Base-by-base conservation (phyloP, 2,113 vertebrate genomes). In the Taurulus bubalis region DNA sequence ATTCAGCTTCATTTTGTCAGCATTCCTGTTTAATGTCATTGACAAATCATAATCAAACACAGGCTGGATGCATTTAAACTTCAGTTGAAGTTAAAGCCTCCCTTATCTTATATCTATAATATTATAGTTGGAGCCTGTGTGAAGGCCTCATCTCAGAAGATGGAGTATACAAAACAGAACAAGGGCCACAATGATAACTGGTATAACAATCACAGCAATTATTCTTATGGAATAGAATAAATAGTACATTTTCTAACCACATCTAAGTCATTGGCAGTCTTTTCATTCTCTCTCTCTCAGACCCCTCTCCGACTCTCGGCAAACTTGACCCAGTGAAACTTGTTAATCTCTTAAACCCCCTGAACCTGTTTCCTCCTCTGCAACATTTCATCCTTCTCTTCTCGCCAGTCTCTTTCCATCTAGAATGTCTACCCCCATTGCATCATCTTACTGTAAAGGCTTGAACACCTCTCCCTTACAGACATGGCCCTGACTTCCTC, bases 321-420 rank as follows among this genome's bases (percentile, higher is more conserved):
- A 75, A 83, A 85, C 81, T 59, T 80, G 79, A 82, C 56, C 70
- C 36, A 70, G 63, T 76, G 73, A 87, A 86, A 87, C 62, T 71
- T 83, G 62, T 68, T 87, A 75, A 90, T 89, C 84, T 83, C 75
- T 75, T 80, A 88, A 85, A 86, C 59, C 60, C 59, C 47, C 77
- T 74, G 75, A 87, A 86, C 73, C 47, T 53, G 65, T 38, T 75
- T 77, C 78, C 68, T 81, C 56, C 71, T 28, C 62, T 80, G 75
- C 67, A 81, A 88, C 81, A 76, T 80, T 71, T 86, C 71, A 75
- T 84, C 68, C 79, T 78, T 70, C 71, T 58, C 81, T 75, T 77
- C 62, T 60, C 47, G 4, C 0, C n/a, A 58, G n/a, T 53, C 30
- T 65, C 42, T 8, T 20, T 71, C 73, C 73, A 77, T 84, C 82